Percentiles rank a stretch among this genome's conserved stretches.
Conservation (phyloP, 2,797 vertebrate species). For the Gallirallus australis region DNA sequence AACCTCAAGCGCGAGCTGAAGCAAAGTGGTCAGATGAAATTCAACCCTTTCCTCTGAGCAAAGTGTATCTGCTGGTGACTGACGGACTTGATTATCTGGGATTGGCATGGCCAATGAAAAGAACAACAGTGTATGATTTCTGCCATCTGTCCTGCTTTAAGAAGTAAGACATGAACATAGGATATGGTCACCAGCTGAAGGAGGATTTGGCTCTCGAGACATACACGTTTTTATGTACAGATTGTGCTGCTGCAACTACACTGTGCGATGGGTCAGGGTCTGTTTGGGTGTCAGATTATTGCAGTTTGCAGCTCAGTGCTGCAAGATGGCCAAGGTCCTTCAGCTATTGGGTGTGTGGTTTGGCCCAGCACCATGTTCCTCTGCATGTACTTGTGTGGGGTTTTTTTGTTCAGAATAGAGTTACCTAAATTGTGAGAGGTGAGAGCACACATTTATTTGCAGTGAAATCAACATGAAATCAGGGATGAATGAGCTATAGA, state of each 20-base stretch:
- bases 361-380: background rate
- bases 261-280: background rate
- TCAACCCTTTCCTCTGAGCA: slow-evolving; percentile 33
- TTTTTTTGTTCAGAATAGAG: background rate
- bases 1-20: slow-evolving; percentile 41
- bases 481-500: background rate
- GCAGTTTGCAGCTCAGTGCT: rapidly evolving
- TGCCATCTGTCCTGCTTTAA: slow-evolving; percentile 43
- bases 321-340: background rate
- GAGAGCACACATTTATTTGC: background rate
- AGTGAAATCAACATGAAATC: background rate
- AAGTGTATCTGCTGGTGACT: background rate
- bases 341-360: background rate
- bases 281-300: background rate
- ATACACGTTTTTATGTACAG: background rate
- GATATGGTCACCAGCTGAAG: slow-evolving; percentile 35
- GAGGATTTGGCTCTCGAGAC: background rate
- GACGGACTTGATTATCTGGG: slow-evolving; percentile 23
- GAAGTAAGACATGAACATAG: background rate
- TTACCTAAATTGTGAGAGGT: background rate
- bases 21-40: slow-evolving; percentile 36
- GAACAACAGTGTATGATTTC: slow-evolving; percentile 37
- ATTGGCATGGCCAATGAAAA: slow-evolving; percentile 1
- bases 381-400: background rate
- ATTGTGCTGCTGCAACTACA: background rate